Conservation (phyloP, 1,140 invertebrate species). For the Hylyphantes graminicola region DNA sequence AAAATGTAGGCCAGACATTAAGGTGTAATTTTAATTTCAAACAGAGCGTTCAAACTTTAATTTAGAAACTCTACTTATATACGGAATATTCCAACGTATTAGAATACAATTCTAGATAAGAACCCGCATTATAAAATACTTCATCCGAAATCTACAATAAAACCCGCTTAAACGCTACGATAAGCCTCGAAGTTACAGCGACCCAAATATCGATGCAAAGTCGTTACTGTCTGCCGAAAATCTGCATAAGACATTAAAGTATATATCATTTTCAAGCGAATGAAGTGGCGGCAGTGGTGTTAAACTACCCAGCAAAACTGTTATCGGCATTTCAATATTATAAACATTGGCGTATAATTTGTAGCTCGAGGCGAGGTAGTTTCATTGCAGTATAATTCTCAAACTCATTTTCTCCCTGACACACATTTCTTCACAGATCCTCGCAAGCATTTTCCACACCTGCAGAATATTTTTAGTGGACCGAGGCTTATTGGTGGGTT, state of each 20-base stretch:
- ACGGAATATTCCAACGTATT: too few species aligned
- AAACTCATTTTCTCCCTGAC: slow-evolving; percentile 41
- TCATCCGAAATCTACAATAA: too few species aligned
- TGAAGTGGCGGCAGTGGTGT: slow-evolving; percentile 14
- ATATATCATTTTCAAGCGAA: slow-evolving; percentile 13
- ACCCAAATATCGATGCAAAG: background rate
- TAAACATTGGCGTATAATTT: slow-evolving; percentile 45
- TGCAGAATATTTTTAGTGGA: slow-evolving; percentile 44
- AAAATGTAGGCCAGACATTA: too few species aligned
- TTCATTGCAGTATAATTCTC: slow-evolving; percentile 38
- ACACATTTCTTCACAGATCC: slow-evolving; percentile 19
- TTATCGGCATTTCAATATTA: slow-evolving; percentile 20
- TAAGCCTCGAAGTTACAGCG: too few species aligned
- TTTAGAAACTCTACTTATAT: too few species aligned
- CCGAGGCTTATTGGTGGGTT: background rate
- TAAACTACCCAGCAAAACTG: slow-evolving; percentile 19
- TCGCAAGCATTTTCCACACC: slow-evolving; percentile 30
- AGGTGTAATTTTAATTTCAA: too few species aligned
- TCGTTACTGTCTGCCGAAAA: background rate
- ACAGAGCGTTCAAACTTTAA: too few species aligned
- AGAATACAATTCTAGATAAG: too few species aligned
- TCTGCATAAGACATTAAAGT: slow-evolving; percentile 11
- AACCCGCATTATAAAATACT: too few species aligned
- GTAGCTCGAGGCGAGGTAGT: slow-evolving; percentile 5
- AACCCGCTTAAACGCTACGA: too few species aligned